These are phyloP conservation scores for Gnatocerus cornutus DNA, from an alignment of 2,888 invertebrate genomes.

Conservation along the genomic window DNA sequence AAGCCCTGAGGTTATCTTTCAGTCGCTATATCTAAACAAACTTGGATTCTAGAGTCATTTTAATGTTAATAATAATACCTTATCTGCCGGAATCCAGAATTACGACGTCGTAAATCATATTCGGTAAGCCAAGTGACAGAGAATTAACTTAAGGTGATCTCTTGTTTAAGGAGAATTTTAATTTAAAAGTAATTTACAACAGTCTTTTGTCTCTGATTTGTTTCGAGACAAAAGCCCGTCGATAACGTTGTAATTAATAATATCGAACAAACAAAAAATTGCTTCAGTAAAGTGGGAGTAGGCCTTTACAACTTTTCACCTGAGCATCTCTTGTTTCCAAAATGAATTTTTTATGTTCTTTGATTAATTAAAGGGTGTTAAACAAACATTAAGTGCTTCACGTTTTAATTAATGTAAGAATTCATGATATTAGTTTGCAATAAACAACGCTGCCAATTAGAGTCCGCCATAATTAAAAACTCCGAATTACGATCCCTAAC, in stretches of 20 bases:
- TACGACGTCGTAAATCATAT: slow-evolving; percentile 34
- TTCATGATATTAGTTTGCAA: background rate
- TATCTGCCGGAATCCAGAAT: slow-evolving; percentile 10
- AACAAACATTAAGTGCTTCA: background rate
- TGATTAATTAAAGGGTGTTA: background rate
- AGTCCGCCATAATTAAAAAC: slow-evolving; percentile 3
- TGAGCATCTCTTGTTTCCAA: background rate
- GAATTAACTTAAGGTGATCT: slow-evolving; percentile 22
- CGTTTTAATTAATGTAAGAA: background rate
- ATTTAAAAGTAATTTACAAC: slow-evolving; percentile 22
- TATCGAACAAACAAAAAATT: slow-evolving; percentile 5
- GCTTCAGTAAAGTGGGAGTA: background rate
- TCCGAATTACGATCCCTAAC: background rate
- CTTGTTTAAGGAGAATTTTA: slow-evolving; percentile 21
- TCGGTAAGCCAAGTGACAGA: slow-evolving; percentile 26
- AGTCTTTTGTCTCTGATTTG: slow-evolving; percentile 13
- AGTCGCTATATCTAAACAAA: background rate
- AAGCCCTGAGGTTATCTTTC: background rate
- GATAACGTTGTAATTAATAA: slow-evolving; percentile 11
- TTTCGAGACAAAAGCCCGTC: background rate
- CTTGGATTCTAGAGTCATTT: background rate
- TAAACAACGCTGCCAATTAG: slow-evolving; percentile 7
- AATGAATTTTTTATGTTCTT: background rate
- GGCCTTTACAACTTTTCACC: background rate
- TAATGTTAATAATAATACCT: slow-evolving; percentile 37